Percentiles rank a stretch among this genome's conserved stretches.
These are phyloP conservation scores for human DNA, from an alignment of 2,113 vertebrate genomes.

Conservation along the genomic window GRCh38 chr6:18651501-18652000, in stretches of 20 bases:
- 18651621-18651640: neutral
- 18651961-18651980: no score
- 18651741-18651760: neutral
- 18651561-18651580: neutral
- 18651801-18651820: neutral
- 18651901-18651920: neutral
- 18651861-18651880: constrained; percentile 1
- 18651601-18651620: neutral
- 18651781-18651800: neutral
- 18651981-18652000: no score
- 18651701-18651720: neutral
- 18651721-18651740: neutral
- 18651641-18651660: neutral
- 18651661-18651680: neutral
- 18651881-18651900: neutral
- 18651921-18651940: no score
- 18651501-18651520: neutral
- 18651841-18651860: neutral
- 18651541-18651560: neutral
- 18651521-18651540: neutral
- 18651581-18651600: neutral
- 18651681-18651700: neutral
- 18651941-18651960: no score
- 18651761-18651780: neutral
- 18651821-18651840: neutral